phyloP scores from a whole-genome alignment of 64 coral and sea anemone species.

The Pachyseris speciosa region DNA sequence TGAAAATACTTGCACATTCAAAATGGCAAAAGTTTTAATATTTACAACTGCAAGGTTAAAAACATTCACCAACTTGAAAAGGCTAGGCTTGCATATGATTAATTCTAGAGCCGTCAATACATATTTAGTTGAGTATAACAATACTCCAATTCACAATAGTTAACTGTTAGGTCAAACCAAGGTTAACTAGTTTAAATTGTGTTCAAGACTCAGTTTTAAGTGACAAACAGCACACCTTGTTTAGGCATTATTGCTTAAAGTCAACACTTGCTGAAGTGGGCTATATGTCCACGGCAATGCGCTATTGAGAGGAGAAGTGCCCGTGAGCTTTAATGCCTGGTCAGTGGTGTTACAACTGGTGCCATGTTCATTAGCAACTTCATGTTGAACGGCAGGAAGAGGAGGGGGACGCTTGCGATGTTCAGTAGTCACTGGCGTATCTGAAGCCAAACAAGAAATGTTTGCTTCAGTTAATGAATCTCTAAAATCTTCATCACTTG shows the following conservation, averaged over 20 bases:
- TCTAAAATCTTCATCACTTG: too few species aligned
- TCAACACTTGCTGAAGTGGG: conserved; percentile 14
- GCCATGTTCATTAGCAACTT: conserved; percentile 25
- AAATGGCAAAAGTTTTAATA: too few species aligned
- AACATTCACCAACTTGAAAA: too few species aligned
- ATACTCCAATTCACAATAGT: background rate
- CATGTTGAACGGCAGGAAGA: conserved; percentile 37
- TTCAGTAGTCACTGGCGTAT: background rate
- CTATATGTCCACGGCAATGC: conserved; percentile 71
- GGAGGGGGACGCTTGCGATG: conserved; percentile 52
- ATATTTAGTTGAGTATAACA: background rate
- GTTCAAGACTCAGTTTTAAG: conserved; percentile 5
- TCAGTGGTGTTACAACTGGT: conserved; percentile 51
- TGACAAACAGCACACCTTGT: conserved; percentile 17
- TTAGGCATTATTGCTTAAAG: conserved; percentile 38
- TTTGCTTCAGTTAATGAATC: background rate
- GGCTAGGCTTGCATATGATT: background rate
- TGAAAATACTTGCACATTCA: too few species aligned
- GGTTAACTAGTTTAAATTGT: background rate
- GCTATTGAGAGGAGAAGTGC: conserved; percentile 77
- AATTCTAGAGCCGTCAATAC: too few species aligned
- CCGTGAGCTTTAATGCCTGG: conserved; percentile 68
- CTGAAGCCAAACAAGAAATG: conserved; percentile 43
- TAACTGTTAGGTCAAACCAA: background rate
- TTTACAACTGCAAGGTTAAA: too few species aligned